Conservation (phyloP, 2,888 invertebrate species). For the Drosophila fungiperda region DNA sequence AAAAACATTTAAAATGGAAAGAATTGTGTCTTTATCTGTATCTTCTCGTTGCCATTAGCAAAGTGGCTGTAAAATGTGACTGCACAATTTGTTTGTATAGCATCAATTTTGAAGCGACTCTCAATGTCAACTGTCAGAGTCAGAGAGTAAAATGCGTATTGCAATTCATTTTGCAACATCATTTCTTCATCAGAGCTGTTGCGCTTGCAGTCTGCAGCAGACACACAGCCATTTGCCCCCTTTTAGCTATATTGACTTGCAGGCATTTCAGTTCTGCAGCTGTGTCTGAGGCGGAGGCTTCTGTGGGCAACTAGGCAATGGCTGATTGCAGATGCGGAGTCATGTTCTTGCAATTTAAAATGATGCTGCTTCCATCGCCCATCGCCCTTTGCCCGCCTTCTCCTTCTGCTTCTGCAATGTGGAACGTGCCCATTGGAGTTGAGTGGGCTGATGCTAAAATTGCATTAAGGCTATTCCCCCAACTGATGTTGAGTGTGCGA, state of each 20-base stretch:
- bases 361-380: slow-evolving; percentile 34
- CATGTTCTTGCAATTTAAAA: slow-evolving; percentile 69
- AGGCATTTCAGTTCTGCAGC: neutral
- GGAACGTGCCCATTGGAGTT: slow-evolving; percentile 57
- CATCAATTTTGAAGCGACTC: neutral
- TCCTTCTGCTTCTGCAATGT: slow-evolving; percentile 11
- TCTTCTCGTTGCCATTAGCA: neutral
- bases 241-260: slow-evolving; percentile 22
- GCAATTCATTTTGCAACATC: slow-evolving; percentile 66
- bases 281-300: slow-evolving; percentile 9
- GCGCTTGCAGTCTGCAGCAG: neutral
- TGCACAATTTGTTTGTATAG: slow-evolving; percentile 19
- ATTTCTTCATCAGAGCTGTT: slow-evolving; percentile 40
- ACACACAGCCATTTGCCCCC: neutral
- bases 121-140: slow-evolving; percentile 16
- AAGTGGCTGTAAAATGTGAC: slow-evolving; percentile 10
- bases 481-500: slow-evolving; percentile 27
- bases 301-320: slow-evolving; percentile 5
- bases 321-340: slow-evolving; percentile 30
- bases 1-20: neutral
- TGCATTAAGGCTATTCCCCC: slow-evolving; percentile 69
- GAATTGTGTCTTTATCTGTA: neutral
- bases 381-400: neutral
- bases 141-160: slow-evolving; percentile 62
- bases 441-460: slow-evolving; percentile 66